A percentile compares a stretch with the other conserved stretches of the same genome.
Evolutionary conservation across 2,113 vertebrate species (phyloP).

Genomic region (Pimephales promelas): DNA sequence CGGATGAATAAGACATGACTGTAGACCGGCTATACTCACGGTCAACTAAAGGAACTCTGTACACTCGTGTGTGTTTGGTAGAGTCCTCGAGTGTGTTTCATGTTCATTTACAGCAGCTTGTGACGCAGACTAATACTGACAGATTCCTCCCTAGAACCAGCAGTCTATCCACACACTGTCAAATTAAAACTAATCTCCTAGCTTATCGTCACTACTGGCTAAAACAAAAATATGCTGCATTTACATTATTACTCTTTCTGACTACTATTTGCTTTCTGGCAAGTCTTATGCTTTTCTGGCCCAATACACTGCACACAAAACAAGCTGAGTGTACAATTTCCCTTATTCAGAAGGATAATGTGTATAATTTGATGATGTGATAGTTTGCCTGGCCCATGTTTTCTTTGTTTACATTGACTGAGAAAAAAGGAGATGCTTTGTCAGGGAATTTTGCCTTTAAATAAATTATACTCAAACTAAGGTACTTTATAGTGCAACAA

Average conservation of each 20-base stretch:
- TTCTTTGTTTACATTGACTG: not conserved
- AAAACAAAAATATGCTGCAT: constrained; percentile 67
- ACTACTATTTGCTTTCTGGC: constrained; percentile 8
- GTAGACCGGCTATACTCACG: not conserved
- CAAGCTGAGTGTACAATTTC: not conserved
- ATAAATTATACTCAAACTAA: constrained; percentile 60
- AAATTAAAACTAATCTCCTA: constrained; percentile 77
- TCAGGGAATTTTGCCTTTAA: constrained; percentile 51
- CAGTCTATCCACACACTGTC: constrained; percentile 77
- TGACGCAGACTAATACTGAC: constrained; percentile 74
- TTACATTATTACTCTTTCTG: constrained; percentile 55
- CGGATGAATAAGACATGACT: constrained; percentile 43
- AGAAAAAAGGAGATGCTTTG: not conserved
- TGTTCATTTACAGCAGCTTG: constrained; percentile 45
- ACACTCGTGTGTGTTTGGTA: constrained; percentile 6
- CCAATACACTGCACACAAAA: not conserved
- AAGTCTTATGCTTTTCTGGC: not conserved
- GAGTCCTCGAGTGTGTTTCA: constrained; percentile 34
- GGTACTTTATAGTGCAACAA: constrained; percentile 36
- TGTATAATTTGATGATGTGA: constrained; percentile 3
- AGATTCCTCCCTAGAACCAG: constrained; percentile 68
- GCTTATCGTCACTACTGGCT: constrained; percentile 60
- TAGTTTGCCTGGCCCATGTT: not conserved
- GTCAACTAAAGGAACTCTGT: constrained; percentile 9
- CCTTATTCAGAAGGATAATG: not conserved